These are phyloP conservation scores for Nasonia oneida DNA, from an alignment of 2,888 invertebrate species.

Conservation along the genomic window DNA sequence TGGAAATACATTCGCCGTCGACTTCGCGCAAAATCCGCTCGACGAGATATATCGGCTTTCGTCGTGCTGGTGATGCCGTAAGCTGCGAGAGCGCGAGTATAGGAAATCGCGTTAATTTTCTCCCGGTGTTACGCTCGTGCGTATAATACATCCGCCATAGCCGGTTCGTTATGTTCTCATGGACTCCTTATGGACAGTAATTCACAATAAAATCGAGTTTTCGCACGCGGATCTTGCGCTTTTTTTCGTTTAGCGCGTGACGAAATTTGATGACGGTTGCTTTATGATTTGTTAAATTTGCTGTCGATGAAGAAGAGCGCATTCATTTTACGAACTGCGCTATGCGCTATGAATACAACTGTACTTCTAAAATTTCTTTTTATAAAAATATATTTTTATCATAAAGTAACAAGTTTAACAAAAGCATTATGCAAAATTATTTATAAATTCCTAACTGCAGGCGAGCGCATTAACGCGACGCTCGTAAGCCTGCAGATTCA, in stretches of 20 bases:
- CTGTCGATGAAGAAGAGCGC: too few relatives aligned
- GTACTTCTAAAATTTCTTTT: too few relatives aligned
- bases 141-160: not conserved
- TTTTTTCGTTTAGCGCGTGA: not conserved
- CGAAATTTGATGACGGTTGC: too few relatives aligned
- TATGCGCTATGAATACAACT: too few relatives aligned
- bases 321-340: too few relatives aligned
- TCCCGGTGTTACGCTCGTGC: not conserved
- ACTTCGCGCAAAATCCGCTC: not conserved
- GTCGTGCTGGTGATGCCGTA: not conserved
- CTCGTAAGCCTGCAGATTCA: not conserved
- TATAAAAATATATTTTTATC: too few relatives aligned
- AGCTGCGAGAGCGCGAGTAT: not conserved
- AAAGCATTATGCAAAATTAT: not conserved
- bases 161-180: not conserved
- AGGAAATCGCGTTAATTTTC: constrained; percentile 10
- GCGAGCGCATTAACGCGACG: not conserved
- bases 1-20: not conserved
- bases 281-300: too few relatives aligned
- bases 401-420: not conserved
- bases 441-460: not conserved
- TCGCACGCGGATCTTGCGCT: not conserved
- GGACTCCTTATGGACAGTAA: not conserved
- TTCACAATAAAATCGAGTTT: not conserved
- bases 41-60: not conserved